A percentile compares a stretch with the other conserved stretches of the same genome.
phyloP scores from a whole-genome alignment of 2,797 vertebrate genomes.

The Erithacus rubecula region DNA sequence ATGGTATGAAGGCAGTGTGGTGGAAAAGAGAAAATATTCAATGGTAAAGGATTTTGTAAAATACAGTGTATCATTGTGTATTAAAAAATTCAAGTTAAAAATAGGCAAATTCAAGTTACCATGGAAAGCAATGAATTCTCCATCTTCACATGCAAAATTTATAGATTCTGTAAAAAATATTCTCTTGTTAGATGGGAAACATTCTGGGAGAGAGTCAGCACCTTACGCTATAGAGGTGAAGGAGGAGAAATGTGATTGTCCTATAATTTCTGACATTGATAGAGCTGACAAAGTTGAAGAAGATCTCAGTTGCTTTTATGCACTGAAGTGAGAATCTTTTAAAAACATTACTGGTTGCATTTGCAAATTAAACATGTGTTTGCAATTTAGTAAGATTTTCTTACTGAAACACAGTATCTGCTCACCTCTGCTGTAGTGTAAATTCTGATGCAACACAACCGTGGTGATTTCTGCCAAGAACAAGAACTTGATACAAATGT shows the following conservation, averaged over 20 bases:
- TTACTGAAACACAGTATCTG: background rate
- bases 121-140: background rate
- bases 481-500: background rate
- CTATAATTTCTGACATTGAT: background rate
- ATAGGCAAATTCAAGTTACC: background rate
- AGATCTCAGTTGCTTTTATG: background rate
- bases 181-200: background rate
- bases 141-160: background rate
- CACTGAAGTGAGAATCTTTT: background rate
- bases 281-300: background rate
- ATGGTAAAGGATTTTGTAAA: background rate
- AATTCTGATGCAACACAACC: background rate
- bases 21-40: background rate
- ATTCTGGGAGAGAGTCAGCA: background rate
- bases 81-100: background rate
- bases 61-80: background rate
- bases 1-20: background rate
- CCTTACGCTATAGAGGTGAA: background rate
- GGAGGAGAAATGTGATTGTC: background rate
- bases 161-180: background rate
- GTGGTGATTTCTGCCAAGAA: background rate
- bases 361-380: background rate
- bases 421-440: background rate
- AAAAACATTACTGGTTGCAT: background rate
- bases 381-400: background rate